phyloP scores from a whole-genome alignment of 2,888 invertebrate species.

The Augochlorella aurata region DNA sequence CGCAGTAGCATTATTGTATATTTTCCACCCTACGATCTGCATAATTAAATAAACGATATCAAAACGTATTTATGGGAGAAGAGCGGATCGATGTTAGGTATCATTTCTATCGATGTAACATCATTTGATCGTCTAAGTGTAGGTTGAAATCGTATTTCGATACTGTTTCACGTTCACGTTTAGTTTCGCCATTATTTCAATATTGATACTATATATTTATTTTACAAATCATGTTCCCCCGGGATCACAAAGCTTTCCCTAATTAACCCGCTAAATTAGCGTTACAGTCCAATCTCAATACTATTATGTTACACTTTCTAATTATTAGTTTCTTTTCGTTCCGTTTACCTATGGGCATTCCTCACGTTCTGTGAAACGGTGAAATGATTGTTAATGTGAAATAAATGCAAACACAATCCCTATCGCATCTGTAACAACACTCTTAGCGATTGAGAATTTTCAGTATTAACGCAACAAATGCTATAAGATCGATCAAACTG shows the following conservation, averaged over 20 bases:
- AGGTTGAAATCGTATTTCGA: not conserved
- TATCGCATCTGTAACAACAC: not conserved
- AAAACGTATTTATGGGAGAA: not conserved
- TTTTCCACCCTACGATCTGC: conserved; percentile 9
- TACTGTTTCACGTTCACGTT: not conserved
- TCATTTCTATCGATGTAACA: conserved; percentile 10
- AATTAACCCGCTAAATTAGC: too few species aligned
- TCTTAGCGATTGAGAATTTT: not conserved
- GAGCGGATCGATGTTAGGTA: conserved; percentile 14
- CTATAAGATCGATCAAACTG: not conserved
- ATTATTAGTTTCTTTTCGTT: not conserved
- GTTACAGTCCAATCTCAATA: too few species aligned
- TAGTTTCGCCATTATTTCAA: not conserved
- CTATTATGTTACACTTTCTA: not conserved
- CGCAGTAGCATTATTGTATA: not conserved
- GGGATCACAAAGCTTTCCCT: too few species aligned
- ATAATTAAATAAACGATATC: not conserved
- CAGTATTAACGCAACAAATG: not conserved
- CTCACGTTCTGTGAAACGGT: not conserved
- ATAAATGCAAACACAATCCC: not conserved
- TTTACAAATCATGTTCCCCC: too few species aligned
- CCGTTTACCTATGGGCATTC: not conserved
- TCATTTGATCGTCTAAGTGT: conserved; percentile 3
- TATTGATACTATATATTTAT: too few species aligned
- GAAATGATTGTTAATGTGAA: not conserved